phyloP scores from a whole-genome alignment of 2,113 vertebrate species.

The human (Homo sapiens) region DNA sequence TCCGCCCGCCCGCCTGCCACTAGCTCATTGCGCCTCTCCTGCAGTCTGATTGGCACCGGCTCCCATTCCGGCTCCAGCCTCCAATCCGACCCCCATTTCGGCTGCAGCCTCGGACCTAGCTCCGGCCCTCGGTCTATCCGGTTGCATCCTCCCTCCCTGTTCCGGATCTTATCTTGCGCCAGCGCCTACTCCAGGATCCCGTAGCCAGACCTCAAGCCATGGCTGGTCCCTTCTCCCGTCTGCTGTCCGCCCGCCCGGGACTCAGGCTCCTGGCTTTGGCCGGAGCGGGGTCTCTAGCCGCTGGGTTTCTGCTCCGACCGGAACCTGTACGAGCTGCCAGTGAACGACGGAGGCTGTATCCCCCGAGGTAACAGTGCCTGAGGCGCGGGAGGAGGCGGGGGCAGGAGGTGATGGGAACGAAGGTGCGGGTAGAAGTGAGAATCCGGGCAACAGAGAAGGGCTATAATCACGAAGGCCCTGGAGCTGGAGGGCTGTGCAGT shows the following conservation, averaged over 20 bases:
- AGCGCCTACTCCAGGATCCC: constrained; percentile 23
- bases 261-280: constrained; percentile 90
- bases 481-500: constrained; percentile 6
- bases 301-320: constrained; percentile 89
- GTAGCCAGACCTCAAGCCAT: constrained; percentile 79
- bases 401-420: not conserved
- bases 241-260: constrained; percentile 86
- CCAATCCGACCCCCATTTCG: constrained; percentile 29
- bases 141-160: constrained; percentile 39
- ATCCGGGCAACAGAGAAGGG: not conserved
- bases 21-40: constrained; percentile 62
- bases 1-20: constrained; percentile 77
- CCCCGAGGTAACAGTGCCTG: constrained; percentile 88
- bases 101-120: constrained; percentile 13
- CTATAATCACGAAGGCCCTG: not conserved
- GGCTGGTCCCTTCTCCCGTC: constrained; percentile 91
- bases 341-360: constrained; percentile 90
- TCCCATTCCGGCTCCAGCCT: constrained; percentile 4
- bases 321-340: constrained; percentile 88
- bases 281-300: constrained; percentile 91
- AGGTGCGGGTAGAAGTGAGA: not conserved
- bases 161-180: constrained; percentile 18
- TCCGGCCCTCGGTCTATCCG: not conserved
- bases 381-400: not conserved
- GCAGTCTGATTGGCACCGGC: constrained; percentile 10